A percentile compares a stretch with the other conserved stretches of the same genome.
phyloP scores from a whole-genome alignment of 2,888 invertebrate species.

The Tridacna gigas region DNA sequence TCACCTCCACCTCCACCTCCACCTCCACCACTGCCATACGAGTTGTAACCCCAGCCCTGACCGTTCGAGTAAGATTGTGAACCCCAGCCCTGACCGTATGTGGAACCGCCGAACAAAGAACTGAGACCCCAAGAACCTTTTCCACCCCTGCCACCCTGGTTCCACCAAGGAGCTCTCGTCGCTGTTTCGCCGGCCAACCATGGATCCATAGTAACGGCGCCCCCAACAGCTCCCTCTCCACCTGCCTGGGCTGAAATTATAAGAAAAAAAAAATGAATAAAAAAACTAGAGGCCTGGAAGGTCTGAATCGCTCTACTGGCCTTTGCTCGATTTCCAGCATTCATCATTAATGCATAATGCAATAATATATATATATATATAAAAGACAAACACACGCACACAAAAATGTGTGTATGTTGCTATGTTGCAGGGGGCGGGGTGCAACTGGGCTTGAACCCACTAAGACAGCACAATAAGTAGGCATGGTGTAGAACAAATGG shows the following conservation, averaged over 20 bases:
- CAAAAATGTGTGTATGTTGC: too few species aligned
- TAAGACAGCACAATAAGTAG: too few species aligned
- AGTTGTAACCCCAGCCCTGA: background rate
- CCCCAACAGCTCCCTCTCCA: constrained; percentile 43
- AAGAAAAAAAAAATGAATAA: too few species aligned
- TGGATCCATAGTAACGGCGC: constrained; percentile 54
- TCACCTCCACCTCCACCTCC: background rate
- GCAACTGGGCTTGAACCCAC: too few species aligned
- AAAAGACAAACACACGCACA: too few species aligned
- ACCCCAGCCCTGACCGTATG: constrained; percentile 1
- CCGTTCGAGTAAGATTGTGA: background rate
- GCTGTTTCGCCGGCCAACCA: constrained; percentile 49
- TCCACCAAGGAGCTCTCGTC: constrained; percentile 46
- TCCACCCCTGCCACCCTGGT: constrained; percentile 5
- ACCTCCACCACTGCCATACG: background rate
- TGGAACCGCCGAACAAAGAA: background rate
- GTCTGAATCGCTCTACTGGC: too few species aligned
- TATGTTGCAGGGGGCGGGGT: too few species aligned
- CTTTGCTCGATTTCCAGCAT: too few species aligned
- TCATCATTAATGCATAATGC: too few species aligned
- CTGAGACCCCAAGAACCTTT: background rate
- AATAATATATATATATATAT: too few species aligned
- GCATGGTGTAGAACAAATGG: too few species aligned
- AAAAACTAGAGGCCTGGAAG: too few species aligned
- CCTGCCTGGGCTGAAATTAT: constrained; percentile 5